Evolutionary conservation across 2,888 invertebrate genomes (phyloP).

Genomic region (Dynastes hyllus): DNA sequence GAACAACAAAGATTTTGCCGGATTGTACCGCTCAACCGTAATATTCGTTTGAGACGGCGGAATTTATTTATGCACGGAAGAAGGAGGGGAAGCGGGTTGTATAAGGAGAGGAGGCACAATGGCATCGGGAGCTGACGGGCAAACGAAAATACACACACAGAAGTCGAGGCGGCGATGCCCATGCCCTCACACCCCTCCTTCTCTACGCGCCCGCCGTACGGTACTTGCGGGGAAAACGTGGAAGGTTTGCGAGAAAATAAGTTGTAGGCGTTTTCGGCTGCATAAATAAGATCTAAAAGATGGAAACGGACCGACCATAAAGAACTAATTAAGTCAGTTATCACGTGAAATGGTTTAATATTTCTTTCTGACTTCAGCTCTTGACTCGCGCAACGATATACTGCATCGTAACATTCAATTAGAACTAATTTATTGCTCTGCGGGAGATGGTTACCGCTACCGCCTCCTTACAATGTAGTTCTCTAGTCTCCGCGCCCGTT

Average conservation of each 20-base stretch:
- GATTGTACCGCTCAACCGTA: slow-evolving; percentile 31
- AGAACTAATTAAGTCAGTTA: slow-evolving; percentile 60
- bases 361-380: slow-evolving; percentile 57
- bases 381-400: slow-evolving; percentile 53
- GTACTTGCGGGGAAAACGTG: slow-evolving; percentile 32
- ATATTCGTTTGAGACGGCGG: slow-evolving; percentile 43
- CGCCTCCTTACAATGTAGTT: slow-evolving; percentile 48
- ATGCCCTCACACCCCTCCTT: not conserved
- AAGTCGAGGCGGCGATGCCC: not conserved
- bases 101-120: slow-evolving; percentile 1
- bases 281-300: slow-evolving; percentile 58
- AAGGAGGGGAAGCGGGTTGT: not conserved
- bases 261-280: slow-evolving; percentile 54
- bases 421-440: slow-evolving; percentile 53
- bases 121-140: slow-evolving; percentile 8
- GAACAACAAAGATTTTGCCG: slow-evolving; percentile 32
- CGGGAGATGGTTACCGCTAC: slow-evolving; percentile 46
- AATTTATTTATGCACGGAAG: slow-evolving; percentile 39
- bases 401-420: slow-evolving; percentile 55
- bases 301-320: slow-evolving; percentile 55
- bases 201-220: not conserved
- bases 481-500: slow-evolving; percentile 19
- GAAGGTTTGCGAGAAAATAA: slow-evolving; percentile 50
- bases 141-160: slow-evolving; percentile 37
- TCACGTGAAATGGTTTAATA: slow-evolving; percentile 57